Evolutionary conservation across 2,888 invertebrate species (phyloP).

Genomic region (Aphelenchoides bicaudatus): DNA sequence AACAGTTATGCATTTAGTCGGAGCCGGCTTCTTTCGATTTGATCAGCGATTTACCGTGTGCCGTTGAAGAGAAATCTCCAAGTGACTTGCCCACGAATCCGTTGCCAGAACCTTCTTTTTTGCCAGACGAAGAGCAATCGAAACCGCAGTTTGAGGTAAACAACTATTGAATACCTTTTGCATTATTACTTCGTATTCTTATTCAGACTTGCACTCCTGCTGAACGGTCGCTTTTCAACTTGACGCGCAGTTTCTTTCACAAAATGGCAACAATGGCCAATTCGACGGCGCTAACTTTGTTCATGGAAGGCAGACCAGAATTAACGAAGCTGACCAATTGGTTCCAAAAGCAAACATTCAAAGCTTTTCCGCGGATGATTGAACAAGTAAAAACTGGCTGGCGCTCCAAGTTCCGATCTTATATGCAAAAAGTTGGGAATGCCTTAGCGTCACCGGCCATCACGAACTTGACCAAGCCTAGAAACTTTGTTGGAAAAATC

Average conservation of each 20-base stretch:
- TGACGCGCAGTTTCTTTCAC: background rate
- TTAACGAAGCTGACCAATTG: background rate
- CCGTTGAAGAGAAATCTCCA: background rate
- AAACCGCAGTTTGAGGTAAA: background rate
- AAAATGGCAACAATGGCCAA: background rate
- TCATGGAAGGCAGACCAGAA: background rate
- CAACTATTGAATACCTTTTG: background rate
- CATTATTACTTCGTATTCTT: background rate
- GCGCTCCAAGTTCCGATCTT: constrained; percentile 7
- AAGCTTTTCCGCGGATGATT: background rate
- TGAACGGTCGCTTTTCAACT: background rate
- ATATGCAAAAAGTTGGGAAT: constrained; percentile 3
- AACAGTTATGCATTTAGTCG: background rate
- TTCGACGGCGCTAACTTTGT: background rate
- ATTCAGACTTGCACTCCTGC: background rate
- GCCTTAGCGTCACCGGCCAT: background rate
- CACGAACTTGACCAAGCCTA: background rate
- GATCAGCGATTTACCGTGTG: constrained; percentile 1
- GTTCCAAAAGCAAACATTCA: background rate
- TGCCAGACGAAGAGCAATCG: constrained; percentile 1
- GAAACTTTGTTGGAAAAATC: too few species aligned
- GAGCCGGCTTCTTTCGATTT: background rate
- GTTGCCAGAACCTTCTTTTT: background rate
- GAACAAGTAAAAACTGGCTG: background rate
- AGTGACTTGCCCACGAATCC: background rate